phyloP scores from a whole-genome alignment of 2,113 vertebrate genomes.

The Ursus arctos region DNA sequence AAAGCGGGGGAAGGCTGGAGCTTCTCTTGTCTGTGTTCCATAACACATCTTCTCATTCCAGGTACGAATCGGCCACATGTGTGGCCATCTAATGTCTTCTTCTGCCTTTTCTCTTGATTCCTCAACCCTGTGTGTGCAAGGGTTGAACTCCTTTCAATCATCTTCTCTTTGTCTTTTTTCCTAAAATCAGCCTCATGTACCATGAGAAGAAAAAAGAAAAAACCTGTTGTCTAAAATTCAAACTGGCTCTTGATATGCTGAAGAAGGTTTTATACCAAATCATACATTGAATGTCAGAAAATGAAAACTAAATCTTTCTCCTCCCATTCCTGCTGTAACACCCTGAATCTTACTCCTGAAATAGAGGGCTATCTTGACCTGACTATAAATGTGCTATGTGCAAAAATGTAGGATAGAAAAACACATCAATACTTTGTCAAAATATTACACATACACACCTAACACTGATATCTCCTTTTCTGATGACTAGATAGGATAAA shows the following conservation, averaged over 20 bases:
- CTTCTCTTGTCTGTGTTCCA: background rate
- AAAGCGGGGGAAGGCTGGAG: background rate
- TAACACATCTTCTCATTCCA: background rate
- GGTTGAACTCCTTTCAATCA: background rate
- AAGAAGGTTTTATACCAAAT: background rate
- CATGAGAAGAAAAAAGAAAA: background rate
- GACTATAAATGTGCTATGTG: background rate
- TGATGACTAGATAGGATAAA: background rate
- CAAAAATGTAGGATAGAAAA: background rate
- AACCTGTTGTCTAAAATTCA: background rate
- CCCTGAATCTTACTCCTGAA: background rate
- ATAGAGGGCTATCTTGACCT: background rate
- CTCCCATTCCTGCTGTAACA: background rate
- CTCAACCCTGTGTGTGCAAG: background rate
- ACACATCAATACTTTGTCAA: background rate
- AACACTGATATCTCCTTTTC: background rate
- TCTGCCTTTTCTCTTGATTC: background rate
- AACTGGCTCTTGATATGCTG: background rate
- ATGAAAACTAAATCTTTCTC: constrained; percentile 17
- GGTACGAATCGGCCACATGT: background rate
- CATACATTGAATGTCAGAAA: background rate
- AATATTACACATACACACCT: background rate
- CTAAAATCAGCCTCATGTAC: background rate
- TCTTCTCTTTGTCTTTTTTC: background rate
- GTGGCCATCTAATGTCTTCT: background rate